A percentile compares a stretch with the other conserved stretches of the same genome.
Conservation (phyloP, 2,113 vertebrate species). For the Embiotoca jacksoni region DNA sequence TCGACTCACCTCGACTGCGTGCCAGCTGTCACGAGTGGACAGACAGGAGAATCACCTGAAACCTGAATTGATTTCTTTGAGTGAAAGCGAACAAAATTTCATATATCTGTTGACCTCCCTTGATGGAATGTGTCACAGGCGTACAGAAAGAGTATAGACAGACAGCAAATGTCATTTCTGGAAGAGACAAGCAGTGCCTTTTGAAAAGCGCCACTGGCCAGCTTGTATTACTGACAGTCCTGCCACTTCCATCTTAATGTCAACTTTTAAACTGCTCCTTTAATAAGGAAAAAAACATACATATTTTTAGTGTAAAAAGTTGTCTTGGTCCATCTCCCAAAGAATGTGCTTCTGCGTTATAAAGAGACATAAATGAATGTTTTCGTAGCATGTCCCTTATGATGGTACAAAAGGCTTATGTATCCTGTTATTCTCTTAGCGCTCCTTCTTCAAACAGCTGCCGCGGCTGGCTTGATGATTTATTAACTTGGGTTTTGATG, state of each 20-base stretch:
- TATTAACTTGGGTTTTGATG: slow-evolving; percentile 80
- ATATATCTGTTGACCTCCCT: slow-evolving; percentile 78
- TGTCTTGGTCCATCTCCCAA: not conserved
- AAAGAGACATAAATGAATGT: not conserved
- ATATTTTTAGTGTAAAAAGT: not conserved
- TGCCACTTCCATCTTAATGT: slow-evolving; percentile 31
- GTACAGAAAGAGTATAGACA: slow-evolving; percentile 47
- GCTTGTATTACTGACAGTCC: slow-evolving; percentile 20
- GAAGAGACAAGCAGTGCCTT: slow-evolving; percentile 49
- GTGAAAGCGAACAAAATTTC: slow-evolving; percentile 69
- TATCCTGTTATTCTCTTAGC: slow-evolving; percentile 30
- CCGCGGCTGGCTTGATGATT: slow-evolving; percentile 71
- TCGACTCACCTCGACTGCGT: slow-evolving; percentile 56
- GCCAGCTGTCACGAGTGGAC: slow-evolving; percentile 74
- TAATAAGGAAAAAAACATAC: not conserved
- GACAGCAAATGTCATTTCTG: slow-evolving; percentile 71
- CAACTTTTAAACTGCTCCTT: slow-evolving; percentile 13
- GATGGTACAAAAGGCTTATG: not conserved
- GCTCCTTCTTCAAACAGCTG: slow-evolving; percentile 23
- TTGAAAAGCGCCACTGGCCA: slow-evolving; percentile 35
- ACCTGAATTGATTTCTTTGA: slow-evolving; percentile 80
- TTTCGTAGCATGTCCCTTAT: slow-evolving; percentile 13
- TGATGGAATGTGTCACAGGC: slow-evolving; percentile 74
- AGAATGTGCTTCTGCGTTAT: slow-evolving; percentile 10
- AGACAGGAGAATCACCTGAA: slow-evolving; percentile 77